A percentile compares a stretch with the other conserved stretches of the same genome.
phyloP scores from a whole-genome alignment of 1,140 invertebrate genomes.

The Bombus vancouverensis region DNA sequence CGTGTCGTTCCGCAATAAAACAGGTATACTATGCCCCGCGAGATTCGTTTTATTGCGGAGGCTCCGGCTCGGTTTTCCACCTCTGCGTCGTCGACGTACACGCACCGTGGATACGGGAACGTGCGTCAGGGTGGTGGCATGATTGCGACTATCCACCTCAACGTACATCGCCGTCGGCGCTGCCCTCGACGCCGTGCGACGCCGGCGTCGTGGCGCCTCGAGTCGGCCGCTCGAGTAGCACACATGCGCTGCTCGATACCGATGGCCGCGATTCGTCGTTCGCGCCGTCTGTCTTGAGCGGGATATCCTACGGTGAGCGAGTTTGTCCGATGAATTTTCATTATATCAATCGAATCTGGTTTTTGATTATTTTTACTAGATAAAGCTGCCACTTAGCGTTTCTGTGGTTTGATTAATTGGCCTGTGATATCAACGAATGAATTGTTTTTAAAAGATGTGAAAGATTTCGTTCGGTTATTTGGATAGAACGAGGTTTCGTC shows the following conservation, averaged over 20 bases:
- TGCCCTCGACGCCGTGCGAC: constrained; percentile 61
- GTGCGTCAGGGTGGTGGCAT: constrained; percentile 80
- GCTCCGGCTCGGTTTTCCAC: neutral
- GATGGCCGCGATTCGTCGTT: constrained; percentile 40
- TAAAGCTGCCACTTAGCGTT: too few relatives aligned
- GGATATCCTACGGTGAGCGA: neutral
- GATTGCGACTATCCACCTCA: constrained; percentile 76
- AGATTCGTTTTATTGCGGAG: neutral
- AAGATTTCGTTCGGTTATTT: too few relatives aligned
- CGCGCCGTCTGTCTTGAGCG: neutral
- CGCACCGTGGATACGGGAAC: constrained; percentile 69
- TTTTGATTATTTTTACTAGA: too few relatives aligned
- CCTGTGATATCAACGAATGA: too few relatives aligned
- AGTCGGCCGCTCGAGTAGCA: constrained; percentile 42
- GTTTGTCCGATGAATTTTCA: too few relatives aligned
- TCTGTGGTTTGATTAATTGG: too few relatives aligned
- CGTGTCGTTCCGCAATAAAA: neutral
- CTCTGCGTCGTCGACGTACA: constrained; percentile 39
- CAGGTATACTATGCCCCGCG: too few relatives aligned
- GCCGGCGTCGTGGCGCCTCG: constrained; percentile 72
- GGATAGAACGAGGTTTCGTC: too few relatives aligned
- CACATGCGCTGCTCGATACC: constrained; percentile 70
- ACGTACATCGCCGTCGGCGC: constrained; percentile 62
- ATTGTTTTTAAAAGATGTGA: too few relatives aligned
- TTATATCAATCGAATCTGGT: neutral